Percentiles rank a stretch among this genome's conserved stretches.
Conservation (phyloP, 1,140 invertebrate genomes). For the Trachymyrmex cornetzi region DNA sequence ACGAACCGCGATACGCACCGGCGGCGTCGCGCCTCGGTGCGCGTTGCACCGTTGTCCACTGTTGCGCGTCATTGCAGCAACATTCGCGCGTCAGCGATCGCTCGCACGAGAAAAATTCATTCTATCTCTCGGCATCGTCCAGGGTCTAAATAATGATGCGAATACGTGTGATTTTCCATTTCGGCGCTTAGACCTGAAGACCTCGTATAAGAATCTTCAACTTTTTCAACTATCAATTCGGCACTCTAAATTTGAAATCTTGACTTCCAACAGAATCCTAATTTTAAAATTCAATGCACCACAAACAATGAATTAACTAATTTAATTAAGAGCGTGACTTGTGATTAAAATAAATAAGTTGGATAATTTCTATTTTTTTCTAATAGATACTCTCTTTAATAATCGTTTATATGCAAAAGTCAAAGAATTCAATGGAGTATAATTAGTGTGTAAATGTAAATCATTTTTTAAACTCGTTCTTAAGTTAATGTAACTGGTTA, state of each 20-base stretch:
- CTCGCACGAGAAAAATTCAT: slow-evolving; percentile 25
- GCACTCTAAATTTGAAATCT: neutral
- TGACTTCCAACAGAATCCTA: neutral
- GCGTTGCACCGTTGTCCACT: slow-evolving; percentile 69
- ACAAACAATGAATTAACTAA: neutral
- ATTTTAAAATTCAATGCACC: neutral
- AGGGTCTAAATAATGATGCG: neutral
- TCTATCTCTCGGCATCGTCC: slow-evolving; percentile 3
- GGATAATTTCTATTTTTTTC: neutral
- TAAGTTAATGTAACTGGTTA: neutral
- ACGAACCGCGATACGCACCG: slow-evolving; percentile 22
- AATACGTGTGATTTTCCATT: neutral
- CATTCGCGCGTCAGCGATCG: slow-evolving; percentile 14
- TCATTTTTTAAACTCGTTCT: neutral
- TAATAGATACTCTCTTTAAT: neutral
- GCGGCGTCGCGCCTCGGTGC: slow-evolving; percentile 23
- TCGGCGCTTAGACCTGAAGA: neutral
- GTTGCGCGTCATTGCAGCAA: slow-evolving; percentile 67
- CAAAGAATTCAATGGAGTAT: neutral
- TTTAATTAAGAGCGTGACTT: neutral
- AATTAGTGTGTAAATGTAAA: neutral
- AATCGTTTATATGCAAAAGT: neutral
- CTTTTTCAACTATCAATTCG: neutral
- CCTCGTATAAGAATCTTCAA: neutral
- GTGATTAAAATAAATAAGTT: neutral